These are phyloP conservation scores for human DNA, from an alignment of 2,113 vertebrate genomes.

Conservation along the genomic window DNA sequence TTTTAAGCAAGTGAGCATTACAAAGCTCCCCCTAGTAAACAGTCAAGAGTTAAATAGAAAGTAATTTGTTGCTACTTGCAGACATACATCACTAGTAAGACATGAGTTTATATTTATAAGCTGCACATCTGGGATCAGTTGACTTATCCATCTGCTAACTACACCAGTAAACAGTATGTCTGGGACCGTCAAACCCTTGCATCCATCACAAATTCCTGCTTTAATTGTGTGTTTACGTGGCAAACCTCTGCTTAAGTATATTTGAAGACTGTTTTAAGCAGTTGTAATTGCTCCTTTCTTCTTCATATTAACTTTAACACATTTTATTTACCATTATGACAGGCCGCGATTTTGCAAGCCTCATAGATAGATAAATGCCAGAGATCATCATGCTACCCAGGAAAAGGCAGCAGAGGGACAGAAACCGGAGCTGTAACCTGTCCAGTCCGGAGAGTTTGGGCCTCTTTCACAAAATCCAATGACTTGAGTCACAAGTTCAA, in stretches of 20 bases:
- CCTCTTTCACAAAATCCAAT: neutral
- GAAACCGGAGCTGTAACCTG: neutral
- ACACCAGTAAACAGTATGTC: constrained; percentile 87
- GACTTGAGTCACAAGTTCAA: neutral
- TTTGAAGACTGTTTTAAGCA: constrained; percentile 85
- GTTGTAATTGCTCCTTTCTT: constrained; percentile 85
- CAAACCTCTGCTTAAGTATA: constrained; percentile 84
- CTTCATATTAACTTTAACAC: constrained; percentile 81
- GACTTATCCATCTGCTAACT: constrained; percentile 89
- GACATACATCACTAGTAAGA: constrained; percentile 86
- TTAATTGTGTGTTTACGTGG: constrained; percentile 87
- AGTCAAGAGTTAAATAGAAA: constrained; percentile 85
- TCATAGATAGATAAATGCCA: constrained; percentile 64
- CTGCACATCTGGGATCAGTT: constrained; percentile 90
- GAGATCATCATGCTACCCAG: neutral
- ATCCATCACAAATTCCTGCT: constrained; percentile 88
- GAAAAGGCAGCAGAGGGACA: neutral
- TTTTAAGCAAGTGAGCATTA: constrained; percentile 73
- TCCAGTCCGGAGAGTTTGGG: neutral
- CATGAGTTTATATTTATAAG: constrained; percentile 87
- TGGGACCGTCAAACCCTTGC: constrained; percentile 79
- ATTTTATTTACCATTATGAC: constrained; percentile 68
- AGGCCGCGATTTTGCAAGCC: constrained; percentile 53
- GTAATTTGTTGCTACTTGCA: constrained; percentile 85
- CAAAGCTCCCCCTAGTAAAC: constrained; percentile 75